Evolutionary conservation across 2,113 vertebrate genomes (phyloP), one percentile per base, ranked within the genome.

Genomic region (Toxotes chatareus): DNA sequence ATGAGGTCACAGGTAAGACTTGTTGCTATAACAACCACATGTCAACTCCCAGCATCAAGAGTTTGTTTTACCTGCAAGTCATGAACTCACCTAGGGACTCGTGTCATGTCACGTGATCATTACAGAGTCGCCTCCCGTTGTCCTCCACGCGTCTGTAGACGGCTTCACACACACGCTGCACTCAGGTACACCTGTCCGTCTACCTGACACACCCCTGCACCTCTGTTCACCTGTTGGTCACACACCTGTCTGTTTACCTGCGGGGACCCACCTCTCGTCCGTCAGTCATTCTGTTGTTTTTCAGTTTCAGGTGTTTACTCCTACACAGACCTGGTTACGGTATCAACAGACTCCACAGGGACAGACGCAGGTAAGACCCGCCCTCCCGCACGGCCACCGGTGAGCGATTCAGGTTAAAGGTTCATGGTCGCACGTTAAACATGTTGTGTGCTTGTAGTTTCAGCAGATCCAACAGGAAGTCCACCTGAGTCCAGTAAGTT

Each of bases 1-100:
- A 71, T 73, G 91, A 93, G 65, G 81, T 88, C 71, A 94, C 92
- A 93, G 93, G 94, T 94, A 74, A 68, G 40, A 40, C n/a, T 4
- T n/a, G 4, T 63, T 77, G n/a, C 55, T 40, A 49, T 70, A 53
- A 60, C 51, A 8, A 61, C 61, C 3, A 46, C 23, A 23, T 19
- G 5, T 44, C 59, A 38, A 31, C 16, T 4, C 23, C 19, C 49
- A 55, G 21, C 34, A 55, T 7, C 3, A 34, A 5, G n/a, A 53
- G 34, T 72, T 13, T 40, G 12, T 31, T 57, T 57, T 27, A 12
- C 10, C 21, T 23, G n/a, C 7, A 3, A 57, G n/a, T 8, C n/a
- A 10, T 44, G 3, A 46, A 9, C 3, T 19, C 8, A 66, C 23
- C 4, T 47, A 4, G 23, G 23, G 16, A 34, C 5, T 81, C 4